Evolutionary conservation across 2,888 invertebrate species (phyloP).

Genomic region (Gisinianus flammeolus): DNA sequence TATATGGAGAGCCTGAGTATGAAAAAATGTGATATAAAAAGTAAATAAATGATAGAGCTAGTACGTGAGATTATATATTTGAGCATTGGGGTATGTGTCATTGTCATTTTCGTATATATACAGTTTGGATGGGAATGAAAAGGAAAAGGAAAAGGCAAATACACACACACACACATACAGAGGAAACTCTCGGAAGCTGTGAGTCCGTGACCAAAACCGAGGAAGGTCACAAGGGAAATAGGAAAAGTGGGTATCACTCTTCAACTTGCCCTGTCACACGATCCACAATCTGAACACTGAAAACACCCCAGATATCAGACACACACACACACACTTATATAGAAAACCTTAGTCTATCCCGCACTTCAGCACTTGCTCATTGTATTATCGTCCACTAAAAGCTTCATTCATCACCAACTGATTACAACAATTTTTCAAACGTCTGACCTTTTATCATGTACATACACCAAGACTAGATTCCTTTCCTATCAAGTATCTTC

Average conservation of each 20-base stretch:
- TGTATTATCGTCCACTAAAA: conserved; percentile 32
- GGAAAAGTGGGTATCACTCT: conserved; percentile 11
- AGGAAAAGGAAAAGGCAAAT: neutral
- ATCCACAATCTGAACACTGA: too few species aligned
- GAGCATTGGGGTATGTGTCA: neutral
- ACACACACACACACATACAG: too few species aligned
- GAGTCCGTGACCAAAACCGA: conserved; percentile 11
- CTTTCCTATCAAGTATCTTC: neutral
- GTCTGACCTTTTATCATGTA: neutral
- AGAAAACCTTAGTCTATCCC: neutral
- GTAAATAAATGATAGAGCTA: neutral
- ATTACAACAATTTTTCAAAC: conserved; percentile 34
- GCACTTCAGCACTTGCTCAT: conserved; percentile 2
- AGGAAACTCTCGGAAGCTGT: neutral
- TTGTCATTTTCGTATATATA: neutral
- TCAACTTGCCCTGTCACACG: conserved; percentile 26
- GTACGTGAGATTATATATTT: neutral
- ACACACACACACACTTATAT: neutral
- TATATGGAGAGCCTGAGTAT: too few species aligned
- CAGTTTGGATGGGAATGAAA: neutral
- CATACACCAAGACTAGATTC: neutral
- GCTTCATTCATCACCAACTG: conserved; percentile 33
- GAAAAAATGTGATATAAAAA: too few species aligned
- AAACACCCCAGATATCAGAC: neutral
- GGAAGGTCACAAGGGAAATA: conserved; percentile 36